Conservation (phyloP, 2,113 vertebrate genomes). For the Herpetotheres cachinnans region DNA sequence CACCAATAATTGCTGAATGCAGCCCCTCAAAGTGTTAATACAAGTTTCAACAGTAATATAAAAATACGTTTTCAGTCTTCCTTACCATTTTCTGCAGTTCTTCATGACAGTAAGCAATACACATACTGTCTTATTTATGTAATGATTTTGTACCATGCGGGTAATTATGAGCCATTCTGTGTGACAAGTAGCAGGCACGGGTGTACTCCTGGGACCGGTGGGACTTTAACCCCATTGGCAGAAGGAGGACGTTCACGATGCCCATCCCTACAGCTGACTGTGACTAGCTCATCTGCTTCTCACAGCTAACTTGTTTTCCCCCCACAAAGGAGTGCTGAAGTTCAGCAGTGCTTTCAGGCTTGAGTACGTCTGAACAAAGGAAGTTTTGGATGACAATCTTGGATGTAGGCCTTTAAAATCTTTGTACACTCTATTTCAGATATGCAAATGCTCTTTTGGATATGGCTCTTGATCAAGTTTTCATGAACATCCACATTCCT, state of each 20-base stretch:
- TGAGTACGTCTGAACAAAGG: not conserved
- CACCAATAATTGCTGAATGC: not conserved
- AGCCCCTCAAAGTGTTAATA: not conserved
- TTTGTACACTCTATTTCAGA: slow-evolving; percentile 46
- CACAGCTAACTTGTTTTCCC: not conserved
- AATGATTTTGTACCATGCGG: not conserved
- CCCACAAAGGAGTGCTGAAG: not conserved
- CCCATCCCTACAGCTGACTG: not conserved
- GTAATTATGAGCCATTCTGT: not conserved
- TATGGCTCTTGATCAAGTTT: slow-evolving; percentile 62
- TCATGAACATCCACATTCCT: slow-evolving; percentile 45
- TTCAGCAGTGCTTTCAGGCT: not conserved
- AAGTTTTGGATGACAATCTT: slow-evolving; percentile 29
- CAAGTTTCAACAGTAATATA: rapidly evolving
- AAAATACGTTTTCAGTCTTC: not conserved
- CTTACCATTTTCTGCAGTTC: not conserved
- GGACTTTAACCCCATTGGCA: not conserved
- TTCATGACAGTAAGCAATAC: not conserved
- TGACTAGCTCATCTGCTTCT: not conserved
- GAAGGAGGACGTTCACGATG: not conserved
- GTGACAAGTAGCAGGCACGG: not conserved
- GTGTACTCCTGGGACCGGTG: rapidly evolving
- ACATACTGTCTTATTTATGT: rapidly evolving
- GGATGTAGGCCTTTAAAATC: slow-evolving; percentile 53
- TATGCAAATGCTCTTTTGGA: slow-evolving; percentile 51